Conservation (phyloP, 2,113 vertebrate species). For the Nannospalax galili region DNA sequence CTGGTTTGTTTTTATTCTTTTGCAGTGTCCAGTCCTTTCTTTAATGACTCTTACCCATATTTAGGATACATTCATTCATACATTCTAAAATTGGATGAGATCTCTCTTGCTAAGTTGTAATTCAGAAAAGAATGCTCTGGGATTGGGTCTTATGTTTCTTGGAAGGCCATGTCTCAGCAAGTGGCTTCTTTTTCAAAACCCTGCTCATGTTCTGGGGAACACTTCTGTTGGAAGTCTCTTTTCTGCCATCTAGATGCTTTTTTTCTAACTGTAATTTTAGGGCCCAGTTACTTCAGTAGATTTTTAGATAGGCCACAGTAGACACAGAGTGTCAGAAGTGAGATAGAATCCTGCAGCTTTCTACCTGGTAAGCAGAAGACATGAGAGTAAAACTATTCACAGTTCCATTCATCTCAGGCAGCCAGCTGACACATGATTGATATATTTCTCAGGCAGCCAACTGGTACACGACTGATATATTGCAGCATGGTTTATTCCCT, state of each 20-base stretch:
- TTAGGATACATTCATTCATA: not conserved
- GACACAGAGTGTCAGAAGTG: not conserved
- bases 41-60: not conserved
- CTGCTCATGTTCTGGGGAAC: not conserved
- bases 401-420: not conserved
- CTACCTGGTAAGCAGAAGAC: not conserved
- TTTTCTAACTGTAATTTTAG: slow-evolving; percentile 41
- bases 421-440: no score
- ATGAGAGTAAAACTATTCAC: not conserved
- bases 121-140: not conserved
- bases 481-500: not conserved
- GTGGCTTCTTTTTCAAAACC: not conserved
- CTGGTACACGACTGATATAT: not conserved
- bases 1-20: not conserved
- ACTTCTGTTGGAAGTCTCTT: not conserved
- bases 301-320: not conserved
- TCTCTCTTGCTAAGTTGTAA: not conserved
- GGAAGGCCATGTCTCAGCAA: not conserved
- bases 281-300: not conserved
- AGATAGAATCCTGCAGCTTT: not conserved
- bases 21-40: not conserved
- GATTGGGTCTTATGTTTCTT: not conserved
- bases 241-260: not conserved
- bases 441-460: not conserved
- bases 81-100: not conserved